Evolutionary conservation across 2,888 invertebrate genomes (phyloP).

Genomic region (Ametastegia equiseti): DNA sequence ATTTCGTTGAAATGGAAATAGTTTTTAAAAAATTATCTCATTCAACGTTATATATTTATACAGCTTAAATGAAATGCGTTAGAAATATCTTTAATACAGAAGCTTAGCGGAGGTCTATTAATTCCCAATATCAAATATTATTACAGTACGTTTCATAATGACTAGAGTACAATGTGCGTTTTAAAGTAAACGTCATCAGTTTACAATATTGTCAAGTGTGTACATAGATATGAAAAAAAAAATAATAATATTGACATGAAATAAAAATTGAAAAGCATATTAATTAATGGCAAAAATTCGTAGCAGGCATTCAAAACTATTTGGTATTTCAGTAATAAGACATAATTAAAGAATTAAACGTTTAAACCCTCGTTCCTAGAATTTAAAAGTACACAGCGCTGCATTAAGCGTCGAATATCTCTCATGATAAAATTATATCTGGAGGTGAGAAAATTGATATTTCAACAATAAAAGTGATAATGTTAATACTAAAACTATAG

Average conservation of each 20-base stretch:
- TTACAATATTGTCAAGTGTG: constrained; percentile 42
- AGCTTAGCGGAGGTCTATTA: constrained; percentile 11
- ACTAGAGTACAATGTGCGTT: constrained; percentile 63
- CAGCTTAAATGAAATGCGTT: not conserved
- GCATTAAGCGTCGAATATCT: not conserved
- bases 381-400: not conserved
- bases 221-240: not conserved
- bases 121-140: constrained; percentile 46
- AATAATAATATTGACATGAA: not conserved
- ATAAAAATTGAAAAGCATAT: not conserved
- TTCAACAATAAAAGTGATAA: too few species aligned
- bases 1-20: constrained; percentile 32
- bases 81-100: constrained; percentile 14
- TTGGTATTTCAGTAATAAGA: constrained; percentile 12
- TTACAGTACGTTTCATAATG: constrained; percentile 54
- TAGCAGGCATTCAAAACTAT: constrained; percentile 22
- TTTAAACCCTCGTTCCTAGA: not conserved
- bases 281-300: not conserved
- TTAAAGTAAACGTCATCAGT: constrained; percentile 28
- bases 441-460: too few species aligned
- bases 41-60: not conserved
- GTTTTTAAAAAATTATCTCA: not conserved
- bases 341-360: not conserved
- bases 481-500: too few species aligned
- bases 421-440: too few species aligned